Evolutionary conservation across 2,113 vertebrate species (phyloP).

Genomic region (Catharus fuscescens): DNA sequence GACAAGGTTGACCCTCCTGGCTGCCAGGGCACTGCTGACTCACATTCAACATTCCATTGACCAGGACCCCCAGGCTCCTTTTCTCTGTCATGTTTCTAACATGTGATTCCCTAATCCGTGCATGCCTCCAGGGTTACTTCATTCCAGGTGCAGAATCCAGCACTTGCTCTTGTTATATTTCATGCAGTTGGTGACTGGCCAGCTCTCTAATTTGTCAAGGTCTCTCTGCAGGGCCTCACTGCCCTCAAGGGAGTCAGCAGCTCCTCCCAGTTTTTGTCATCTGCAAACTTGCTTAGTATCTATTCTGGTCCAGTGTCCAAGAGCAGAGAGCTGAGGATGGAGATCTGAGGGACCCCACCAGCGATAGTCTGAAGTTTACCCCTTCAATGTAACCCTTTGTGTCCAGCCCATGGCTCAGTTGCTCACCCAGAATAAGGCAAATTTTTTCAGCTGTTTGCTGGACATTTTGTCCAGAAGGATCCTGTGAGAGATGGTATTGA

Average conservation of each 20-base stretch:
- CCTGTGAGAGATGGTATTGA: no score
- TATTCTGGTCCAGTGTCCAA: not conserved
- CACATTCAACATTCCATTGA: not conserved
- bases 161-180: not conserved
- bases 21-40: not conserved
- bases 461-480: not conserved
- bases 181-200: accelerated
- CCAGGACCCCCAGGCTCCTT: not conserved
- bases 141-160: not conserved
- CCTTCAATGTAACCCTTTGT: not conserved
- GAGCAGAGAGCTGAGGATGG: not conserved
- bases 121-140: no score
- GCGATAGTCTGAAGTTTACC: not conserved
- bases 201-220: accelerated
- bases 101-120: not conserved
- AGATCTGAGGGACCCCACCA: not conserved
- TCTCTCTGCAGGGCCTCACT: not conserved
- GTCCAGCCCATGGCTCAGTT: not conserved
- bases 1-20: not conserved
- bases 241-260: not conserved
- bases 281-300: not conserved
- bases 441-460: not conserved
- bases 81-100: not conserved
- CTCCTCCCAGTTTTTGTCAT: not conserved
- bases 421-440: not conserved